Base-by-base conservation (phyloP, 2,888 invertebrate species). In the Copidosoma aretas region DNA sequence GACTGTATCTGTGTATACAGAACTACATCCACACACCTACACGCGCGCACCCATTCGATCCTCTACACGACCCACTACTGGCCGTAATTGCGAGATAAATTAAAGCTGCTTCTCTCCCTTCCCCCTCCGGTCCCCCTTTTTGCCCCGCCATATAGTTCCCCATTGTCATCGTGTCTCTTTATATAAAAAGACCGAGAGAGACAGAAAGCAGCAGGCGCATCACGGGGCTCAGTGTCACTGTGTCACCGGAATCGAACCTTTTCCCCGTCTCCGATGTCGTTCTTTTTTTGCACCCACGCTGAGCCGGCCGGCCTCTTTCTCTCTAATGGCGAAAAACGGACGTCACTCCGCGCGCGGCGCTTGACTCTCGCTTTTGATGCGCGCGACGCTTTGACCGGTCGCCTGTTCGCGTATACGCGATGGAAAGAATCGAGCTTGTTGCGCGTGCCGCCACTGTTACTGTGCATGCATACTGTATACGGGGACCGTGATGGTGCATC, bases 81-180 rank as follows among this genome's bases (percentile, higher is more conserved):
- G 43, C 43, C 17, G 14, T 17, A 46, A 15, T 46, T 46, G 43
- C 43, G 77, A 77, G 80, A 82, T 81, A 82, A 82, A 82, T 83
- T 82, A 82, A 82, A 82, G 81, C 81, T 82, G 79, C 79, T 46
- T 46, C 3, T 12, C 43, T 12, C 15, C 78, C 78, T 41, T 77
- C 79, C 75, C 79, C 80, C 81, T 81, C 81, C 82, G 79, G 77
- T 76, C 3, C 75, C n/a, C n/a, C n/a, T n/a, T n/a, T n/a, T n/a
- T n/a, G n/a, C n/a, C n/a, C n/a, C n/a, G n/a, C n/a, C n/a, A n/a
- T n/a, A n/a, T n/a, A n/a, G 73, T n/a, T 39, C 19, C 74, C 77
- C 75, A 78, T 78, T 78, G 79, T 80, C 56, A 46, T 46, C 32
- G 32, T 32, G 32, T 8, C 4, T 32, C 32, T 46, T 12, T 46